A percentile compares a stretch with the other conserved stretches of the same genome.
Evolutionary conservation across 2,113 vertebrate species (phyloP).

Genomic region (Malurus cyaneus): DNA sequence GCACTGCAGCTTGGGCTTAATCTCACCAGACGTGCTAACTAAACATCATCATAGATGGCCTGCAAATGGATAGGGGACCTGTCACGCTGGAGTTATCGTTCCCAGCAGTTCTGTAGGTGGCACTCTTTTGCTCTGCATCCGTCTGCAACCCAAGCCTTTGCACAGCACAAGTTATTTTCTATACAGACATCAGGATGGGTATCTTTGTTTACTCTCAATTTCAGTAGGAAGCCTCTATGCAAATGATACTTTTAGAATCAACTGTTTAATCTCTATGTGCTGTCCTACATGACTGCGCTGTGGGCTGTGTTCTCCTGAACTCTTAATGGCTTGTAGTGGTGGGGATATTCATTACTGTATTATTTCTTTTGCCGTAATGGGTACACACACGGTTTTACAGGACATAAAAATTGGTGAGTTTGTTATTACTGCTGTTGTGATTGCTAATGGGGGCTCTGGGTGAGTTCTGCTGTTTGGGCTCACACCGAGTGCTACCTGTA

Average conservation of each 20-base stretch:
- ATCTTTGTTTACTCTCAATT: background rate
- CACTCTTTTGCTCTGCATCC: slow-evolving; percentile 50
- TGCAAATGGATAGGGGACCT: background rate
- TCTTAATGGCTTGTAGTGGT: background rate
- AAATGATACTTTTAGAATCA: background rate
- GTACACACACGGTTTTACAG: background rate
- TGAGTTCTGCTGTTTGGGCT: background rate
- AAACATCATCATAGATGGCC: background rate
- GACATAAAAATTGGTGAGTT: background rate
- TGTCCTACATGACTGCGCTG: background rate
- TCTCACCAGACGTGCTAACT: background rate
- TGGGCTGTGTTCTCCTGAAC: background rate
- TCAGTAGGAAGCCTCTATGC: background rate
- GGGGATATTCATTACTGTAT: background rate
- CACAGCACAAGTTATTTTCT: background rate
- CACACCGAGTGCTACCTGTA: background rate
- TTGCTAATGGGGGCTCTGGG: background rate
- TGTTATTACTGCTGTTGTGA: background rate
- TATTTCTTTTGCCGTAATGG: background rate
- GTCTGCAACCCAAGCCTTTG: background rate
- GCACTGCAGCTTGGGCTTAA: background rate
- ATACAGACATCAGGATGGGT: fast-evolving
- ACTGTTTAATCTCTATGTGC: background rate
- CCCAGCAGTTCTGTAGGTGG: slow-evolving; percentile 54
- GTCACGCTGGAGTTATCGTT: background rate